Base-by-base conservation (phyloP, 2,113 vertebrate species). In the Mastomys coucha region DNA sequence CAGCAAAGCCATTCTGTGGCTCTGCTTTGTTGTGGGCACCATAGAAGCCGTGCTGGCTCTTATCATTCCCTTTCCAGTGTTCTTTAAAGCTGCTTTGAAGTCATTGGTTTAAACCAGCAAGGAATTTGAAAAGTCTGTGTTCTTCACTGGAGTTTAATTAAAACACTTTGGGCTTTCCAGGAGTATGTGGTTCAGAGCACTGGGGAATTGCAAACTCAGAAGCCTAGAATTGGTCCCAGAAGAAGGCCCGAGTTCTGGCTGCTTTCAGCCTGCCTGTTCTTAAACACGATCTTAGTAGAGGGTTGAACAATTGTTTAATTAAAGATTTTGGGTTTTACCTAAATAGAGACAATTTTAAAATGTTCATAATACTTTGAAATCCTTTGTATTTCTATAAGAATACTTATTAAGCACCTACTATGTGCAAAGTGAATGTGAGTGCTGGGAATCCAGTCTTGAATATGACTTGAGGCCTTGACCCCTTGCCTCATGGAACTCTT, bases 91-190 rank as follows among this genome's bases (percentile, higher is more conserved):
- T 24, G 76, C 85, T 96, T 93, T 75, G 95, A 94, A 97, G 89
- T 93, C 31, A 12, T 36, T 19, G 63, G 26, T 51, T 73, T 63
- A 90, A 88, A 87, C 36, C 28, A 93, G 86, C 72, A 80, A 10
- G 67, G 65, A 8, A 13, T 78, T 85, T 96, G 81, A 69, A 96
- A 98, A 97, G 58, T 96, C 91, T 97, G 76, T 49, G 88, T 45
- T 97, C 73, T 72, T 96, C 89, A 58, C 85, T 67, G 67, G 67
- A 87, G 94, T 96, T 98, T 97, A 96, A 97, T 97, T 96, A 97
- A 97, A 96, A 93, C 90, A 94, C 85, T 80, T 91, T 28, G 53
- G 94, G 97, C 91, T 49, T 70, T 91, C 53, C 80, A 97, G 95
- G 97, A 97, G 84, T 22, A 88, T 88, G 81, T 91, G 93, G 86